Base-by-base conservation (phyloP, 1,140 invertebrate genomes). In the Himalopsyche phryganea region DNA sequence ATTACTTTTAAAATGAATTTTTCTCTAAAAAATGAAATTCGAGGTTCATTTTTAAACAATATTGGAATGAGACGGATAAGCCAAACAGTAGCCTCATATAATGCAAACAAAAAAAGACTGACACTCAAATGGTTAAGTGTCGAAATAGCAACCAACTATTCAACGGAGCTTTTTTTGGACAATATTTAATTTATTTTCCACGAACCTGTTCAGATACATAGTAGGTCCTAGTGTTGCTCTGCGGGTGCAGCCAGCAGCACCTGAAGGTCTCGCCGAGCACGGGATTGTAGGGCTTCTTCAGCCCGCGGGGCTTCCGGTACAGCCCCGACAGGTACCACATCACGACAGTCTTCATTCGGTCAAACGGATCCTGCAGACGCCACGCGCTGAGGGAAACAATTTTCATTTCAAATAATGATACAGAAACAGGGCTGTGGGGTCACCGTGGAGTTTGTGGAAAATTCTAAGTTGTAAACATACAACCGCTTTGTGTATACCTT, bases 271-370 rank as follows among this genome's bases (percentile, higher is more conserved):
- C 94, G 0, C 94, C 94, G 32, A 96, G 77, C 41, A 96, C 90
- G 1, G 94, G 93, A 81, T 96, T 97, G 70, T 96, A 97, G 0
- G 94, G 94, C 70, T 97, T 97, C 74, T 96, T 96, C n/a, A 96
- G 77, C 69, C 94, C 85, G 81, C 94, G 79, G 69, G 93, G 85
- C 82, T 96, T 87, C 79, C 95, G 84, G 80, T 96, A 87, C 81
- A 96, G 81, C 70, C 85, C 94, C 69, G 87, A 82, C 17, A 97
- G 78, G 72, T 96, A 97, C 92, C 92, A 97, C 66, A 87, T 83
- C 0, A 94, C 86, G 6, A 97, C 86, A 2, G 80, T 79, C 69
- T 94, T 94, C 87, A 97, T 96, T 63, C 94, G 82, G 23, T 85
- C 87, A 67, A 91, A 94, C 2, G 94, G 91, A 73, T 95, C 92